Evolutionary conservation across 64 coral and sea anemone species (phyloP), one percentile per base, ranked within the genome.

Genomic region (Montipora cactus): DNA sequence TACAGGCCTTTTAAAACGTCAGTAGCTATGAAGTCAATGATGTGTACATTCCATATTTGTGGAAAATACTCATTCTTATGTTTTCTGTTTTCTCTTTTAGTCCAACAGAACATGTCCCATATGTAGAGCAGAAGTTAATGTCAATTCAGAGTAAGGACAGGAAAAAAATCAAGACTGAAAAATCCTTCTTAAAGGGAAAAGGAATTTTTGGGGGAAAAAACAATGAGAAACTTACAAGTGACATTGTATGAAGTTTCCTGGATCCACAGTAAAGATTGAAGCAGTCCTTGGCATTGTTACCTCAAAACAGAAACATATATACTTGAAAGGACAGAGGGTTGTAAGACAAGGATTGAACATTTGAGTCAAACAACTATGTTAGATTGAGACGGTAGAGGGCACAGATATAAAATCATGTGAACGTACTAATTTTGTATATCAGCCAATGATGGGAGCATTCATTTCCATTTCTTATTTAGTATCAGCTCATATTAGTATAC

Each of bases 81-180:
- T 66, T 52, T 20, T 61, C 59, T 78, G 59, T 80, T 66, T 92
- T 81, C 57, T 87, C 72, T 77, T 71, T 19, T 66, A 98, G 96
- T 98, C 96, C 44, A 98, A 98, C 89, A 92, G 96, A 95, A 98
- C 93, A 88, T 98, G 96, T 79, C 96, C 96, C 57, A 98, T 98
- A 68, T 98, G 96, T 49, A 83, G 96, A 55, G 91, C 96, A 28
- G 96, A 98, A 22, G 93, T 98, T 13, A 98, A 95, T 23, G 78
- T 98, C 62, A 85, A 90, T 79, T 59, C 74, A 21, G 87, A 94
- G 50, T 67, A 59, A 81, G 69, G 61, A 19, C 11, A 47, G 59
- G 8, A 48, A 28, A 7, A 78, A n/a, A 85, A 64, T 12, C 11
- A 64, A 16, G 45, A 11, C 46, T 23, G 37, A 86, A 49, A 14